phyloP scores from a whole-genome alignment of 37 sponge, comb jelly and placozoan genomes.

The Eunapius fragilis region DNA sequence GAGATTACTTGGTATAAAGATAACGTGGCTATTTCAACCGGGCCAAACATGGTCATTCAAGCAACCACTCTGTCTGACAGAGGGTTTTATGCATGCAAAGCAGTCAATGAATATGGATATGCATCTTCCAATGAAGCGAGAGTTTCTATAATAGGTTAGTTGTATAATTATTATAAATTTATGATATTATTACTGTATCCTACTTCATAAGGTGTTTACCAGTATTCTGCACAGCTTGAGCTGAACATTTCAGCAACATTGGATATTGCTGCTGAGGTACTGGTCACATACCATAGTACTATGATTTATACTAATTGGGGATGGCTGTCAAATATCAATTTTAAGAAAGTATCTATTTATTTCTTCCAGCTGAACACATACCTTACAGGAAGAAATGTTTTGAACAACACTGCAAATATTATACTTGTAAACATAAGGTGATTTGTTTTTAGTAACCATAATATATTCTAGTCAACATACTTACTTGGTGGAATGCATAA shows the following conservation, averaged over 20 bases:
- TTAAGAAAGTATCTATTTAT: background rate
- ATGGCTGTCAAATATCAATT: too few species aligned
- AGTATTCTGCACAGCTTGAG: background rate
- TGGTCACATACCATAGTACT: too few species aligned
- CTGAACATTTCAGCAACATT: background rate
- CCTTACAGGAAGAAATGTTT: background rate
- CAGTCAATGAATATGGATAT: background rate
- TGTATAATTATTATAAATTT: background rate
- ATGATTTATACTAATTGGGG: too few species aligned
- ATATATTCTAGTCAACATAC: background rate
- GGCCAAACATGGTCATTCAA: background rate
- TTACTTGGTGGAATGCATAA: too few species aligned
- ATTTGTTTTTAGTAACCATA: background rate
- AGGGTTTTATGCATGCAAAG: background rate
- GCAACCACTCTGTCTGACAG: background rate
- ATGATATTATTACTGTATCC: too few species aligned
- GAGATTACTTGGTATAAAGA: background rate
- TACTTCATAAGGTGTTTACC: background rate
- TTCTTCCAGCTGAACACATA: background rate
- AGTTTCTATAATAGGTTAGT: background rate
- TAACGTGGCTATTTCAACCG: background rate
- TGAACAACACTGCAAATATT: background rate
- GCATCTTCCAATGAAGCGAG: background rate
- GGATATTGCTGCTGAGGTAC: background rate
- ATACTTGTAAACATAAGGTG: background rate